phyloP scores from a whole-genome alignment of 1,140 invertebrate species.

The Aphaenogaster floridana region DNA sequence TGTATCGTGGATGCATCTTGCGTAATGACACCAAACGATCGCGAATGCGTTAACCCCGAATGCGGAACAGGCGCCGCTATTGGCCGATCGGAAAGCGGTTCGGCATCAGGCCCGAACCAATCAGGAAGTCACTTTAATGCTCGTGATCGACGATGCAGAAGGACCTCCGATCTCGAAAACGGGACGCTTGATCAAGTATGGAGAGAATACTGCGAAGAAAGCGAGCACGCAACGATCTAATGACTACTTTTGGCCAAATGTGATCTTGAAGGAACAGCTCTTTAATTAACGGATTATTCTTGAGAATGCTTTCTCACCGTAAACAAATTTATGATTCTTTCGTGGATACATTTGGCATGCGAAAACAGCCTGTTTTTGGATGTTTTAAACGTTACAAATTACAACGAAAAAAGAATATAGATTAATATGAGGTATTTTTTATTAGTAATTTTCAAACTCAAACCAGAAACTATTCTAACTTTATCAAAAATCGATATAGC shows the following conservation, averaged over 20 bases:
- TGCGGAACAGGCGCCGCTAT: neutral
- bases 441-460: too few species aligned
- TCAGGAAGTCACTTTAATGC: constrained; percentile 29
- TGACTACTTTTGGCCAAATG: neutral
- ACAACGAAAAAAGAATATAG: too few species aligned
- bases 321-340: neutral
- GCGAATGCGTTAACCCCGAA: constrained; percentile 63
- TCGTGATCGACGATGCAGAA: constrained; percentile 29
- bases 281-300: constrained; percentile 19
- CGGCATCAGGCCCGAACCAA: neutral
- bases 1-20: constrained; percentile 52
- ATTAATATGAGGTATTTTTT: too few species aligned
- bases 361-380: neutral
- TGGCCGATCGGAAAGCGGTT: constrained; percentile 40
- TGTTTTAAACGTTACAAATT: neutral
- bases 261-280: neutral
- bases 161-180: neutral
- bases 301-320: neutral
- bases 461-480: neutral
- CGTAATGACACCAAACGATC: constrained; percentile 58
- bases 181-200: neutral
- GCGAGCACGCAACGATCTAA: constrained; percentile 1
- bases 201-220: neutral
- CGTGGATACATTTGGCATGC: neutral
- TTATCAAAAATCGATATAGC: neutral